phyloP scores from a whole-genome alignment of 2,888 invertebrate genomes.

The Clanis bilineata region DNA sequence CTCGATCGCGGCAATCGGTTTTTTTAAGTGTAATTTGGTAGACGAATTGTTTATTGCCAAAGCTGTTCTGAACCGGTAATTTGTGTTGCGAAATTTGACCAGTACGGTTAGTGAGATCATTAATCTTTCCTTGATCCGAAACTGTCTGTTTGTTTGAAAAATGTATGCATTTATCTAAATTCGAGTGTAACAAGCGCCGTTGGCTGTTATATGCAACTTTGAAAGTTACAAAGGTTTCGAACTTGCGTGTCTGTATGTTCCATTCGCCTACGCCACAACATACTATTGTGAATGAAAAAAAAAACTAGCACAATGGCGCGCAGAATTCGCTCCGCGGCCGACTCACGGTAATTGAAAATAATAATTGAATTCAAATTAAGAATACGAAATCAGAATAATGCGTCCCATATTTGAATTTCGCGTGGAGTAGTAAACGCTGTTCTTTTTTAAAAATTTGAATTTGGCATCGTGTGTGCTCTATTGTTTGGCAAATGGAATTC shows the following conservation, averaged over 20 bases:
- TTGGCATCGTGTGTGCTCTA: constrained; percentile 77
- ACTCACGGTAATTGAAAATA: constrained; percentile 74
- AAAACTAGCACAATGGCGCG: constrained; percentile 63
- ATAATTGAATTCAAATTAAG: constrained; percentile 76
- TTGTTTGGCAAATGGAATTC: constrained; percentile 76
- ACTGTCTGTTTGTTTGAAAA: constrained; percentile 67
- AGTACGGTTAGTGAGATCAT: constrained; percentile 61
- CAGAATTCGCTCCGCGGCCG: constrained; percentile 48
- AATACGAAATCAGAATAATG: constrained; percentile 73
- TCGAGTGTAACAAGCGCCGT: constrained; percentile 43
- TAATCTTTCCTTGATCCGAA: constrained; percentile 65
- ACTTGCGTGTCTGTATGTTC: constrained; percentile 7
- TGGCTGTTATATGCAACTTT: constrained; percentile 32
- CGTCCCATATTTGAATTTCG: constrained; percentile 72
- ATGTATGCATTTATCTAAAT: constrained; percentile 48
- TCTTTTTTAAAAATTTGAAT: constrained; percentile 73
- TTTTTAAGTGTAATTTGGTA: constrained; percentile 41
- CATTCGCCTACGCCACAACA: constrained; percentile 9
- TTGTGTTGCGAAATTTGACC: constrained; percentile 63
- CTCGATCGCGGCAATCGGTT: constrained; percentile 18
- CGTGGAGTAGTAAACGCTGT: constrained; percentile 51
- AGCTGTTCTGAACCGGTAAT: constrained; percentile 55
- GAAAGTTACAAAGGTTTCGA: not conserved
- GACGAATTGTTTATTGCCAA: constrained; percentile 58
- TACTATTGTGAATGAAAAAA: constrained; percentile 33